Evolutionary conservation across 1,140 invertebrate species (phyloP).

Genomic region (Apis florea): DNA sequence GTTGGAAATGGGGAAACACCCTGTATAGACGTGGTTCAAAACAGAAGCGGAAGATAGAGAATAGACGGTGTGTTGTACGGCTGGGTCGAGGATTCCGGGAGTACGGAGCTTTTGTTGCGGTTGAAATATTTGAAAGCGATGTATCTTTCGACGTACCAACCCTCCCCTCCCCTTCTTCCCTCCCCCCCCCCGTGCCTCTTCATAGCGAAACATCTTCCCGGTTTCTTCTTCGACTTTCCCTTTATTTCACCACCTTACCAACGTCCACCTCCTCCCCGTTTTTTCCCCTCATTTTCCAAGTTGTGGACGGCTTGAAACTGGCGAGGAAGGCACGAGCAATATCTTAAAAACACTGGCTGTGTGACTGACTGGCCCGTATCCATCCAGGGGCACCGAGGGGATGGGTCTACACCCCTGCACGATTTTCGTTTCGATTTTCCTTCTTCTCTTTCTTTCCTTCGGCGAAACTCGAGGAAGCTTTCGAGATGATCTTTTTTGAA

Average conservation of each 20-base stretch:
- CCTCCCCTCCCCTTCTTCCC: no score
- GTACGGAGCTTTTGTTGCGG: constrained; percentile 60
- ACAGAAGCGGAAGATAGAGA: constrained; percentile 13
- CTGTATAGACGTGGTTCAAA: constrained; percentile 13
- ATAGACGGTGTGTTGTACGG: constrained; percentile 42
- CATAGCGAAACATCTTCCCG: constrained; percentile 24
- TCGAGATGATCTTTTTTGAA: no score
- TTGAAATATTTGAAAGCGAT: constrained; percentile 67
- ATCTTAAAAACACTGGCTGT: constrained; percentile 68
- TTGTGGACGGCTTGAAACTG: not conserved
- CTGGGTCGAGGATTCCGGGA: constrained; percentile 37
- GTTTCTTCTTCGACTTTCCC: constrained; percentile 31
- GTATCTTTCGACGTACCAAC: constrained; percentile 36
- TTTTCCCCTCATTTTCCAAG: constrained; percentile 11
- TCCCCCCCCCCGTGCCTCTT: not conserved
- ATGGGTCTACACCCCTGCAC: not conserved
- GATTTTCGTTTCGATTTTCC: not conserved
- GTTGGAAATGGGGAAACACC: constrained; percentile 2
- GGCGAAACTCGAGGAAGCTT: not conserved
- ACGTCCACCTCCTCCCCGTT: not conserved
- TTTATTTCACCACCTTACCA: constrained; percentile 23
- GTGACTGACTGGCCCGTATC: constrained; percentile 56
- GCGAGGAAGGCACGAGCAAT: constrained; percentile 62
- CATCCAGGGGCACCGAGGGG: constrained; percentile 15
- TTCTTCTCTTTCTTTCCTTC: not conserved